Evolutionary conservation across 37 sponge, comb jelly and placozoan species (phyloP).

Genomic region (Beroe forskalii): DNA sequence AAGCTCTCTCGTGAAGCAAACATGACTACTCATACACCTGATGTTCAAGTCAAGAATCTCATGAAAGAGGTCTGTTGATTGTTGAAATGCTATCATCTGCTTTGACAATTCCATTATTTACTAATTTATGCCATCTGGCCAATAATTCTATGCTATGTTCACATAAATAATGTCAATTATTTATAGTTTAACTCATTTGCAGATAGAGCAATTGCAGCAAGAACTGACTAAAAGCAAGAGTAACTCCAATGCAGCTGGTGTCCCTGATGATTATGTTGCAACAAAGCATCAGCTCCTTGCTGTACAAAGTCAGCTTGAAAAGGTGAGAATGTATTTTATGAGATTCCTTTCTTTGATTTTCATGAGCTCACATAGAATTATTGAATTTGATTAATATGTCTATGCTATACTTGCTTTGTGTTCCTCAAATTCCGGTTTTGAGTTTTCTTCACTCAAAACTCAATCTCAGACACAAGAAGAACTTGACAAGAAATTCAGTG

Average conservation of each 20-base stretch:
- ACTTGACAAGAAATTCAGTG: conserved; percentile 83
- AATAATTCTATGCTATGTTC: not conserved
- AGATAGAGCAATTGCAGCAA: conserved; percentile 21
- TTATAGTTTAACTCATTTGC: not conserved
- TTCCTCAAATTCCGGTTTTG: no score
- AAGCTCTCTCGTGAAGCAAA: not conserved
- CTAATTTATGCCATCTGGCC: no score
- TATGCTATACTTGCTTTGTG: no score
- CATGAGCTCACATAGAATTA: no score
- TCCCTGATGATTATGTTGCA: conserved; percentile 51
- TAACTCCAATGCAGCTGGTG: not conserved
- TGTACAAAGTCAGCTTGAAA: conserved; percentile 77
- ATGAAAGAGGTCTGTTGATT: not conserved
- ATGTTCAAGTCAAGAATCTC: conserved; percentile 41
- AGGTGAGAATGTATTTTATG: no score
- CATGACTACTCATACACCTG: not conserved
- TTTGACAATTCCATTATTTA: not conserved
- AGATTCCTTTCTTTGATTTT: no score
- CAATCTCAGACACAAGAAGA: conserved; percentile 74
- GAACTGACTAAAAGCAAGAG: not conserved
- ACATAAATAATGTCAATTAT: not conserved
- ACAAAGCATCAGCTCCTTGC: conserved; percentile 71
- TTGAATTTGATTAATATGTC: no score
- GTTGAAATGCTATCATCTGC: not conserved
- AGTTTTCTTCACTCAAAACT: no score